Percentiles rank a stretch among this genome's conserved stretches.
These are phyloP conservation scores for Eueremaeus valkanovi DNA, from an alignment of 2,888 invertebrate genomes.

Conservation along the genomic window DNA sequence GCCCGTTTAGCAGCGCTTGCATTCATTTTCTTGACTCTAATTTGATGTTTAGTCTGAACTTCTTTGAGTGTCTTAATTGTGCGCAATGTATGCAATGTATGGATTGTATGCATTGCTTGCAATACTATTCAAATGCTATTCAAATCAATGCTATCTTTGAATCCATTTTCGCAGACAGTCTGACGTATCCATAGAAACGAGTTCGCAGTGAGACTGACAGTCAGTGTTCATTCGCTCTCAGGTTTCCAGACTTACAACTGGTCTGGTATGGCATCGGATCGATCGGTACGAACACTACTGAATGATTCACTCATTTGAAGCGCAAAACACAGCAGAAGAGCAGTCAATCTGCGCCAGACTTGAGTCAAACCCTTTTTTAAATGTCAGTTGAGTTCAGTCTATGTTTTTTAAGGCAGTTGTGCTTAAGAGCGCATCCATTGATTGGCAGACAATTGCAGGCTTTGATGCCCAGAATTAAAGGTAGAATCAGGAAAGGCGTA, in stretches of 20 bases:
- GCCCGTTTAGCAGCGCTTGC: background rate
- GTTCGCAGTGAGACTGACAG: background rate
- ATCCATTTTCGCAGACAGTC: background rate
- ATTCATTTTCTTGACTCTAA: background rate
- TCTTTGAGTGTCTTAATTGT: background rate
- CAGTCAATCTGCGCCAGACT: constrained; percentile 2
- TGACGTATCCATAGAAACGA: constrained; percentile 22
- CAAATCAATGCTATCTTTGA: constrained; percentile 14
- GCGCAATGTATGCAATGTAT: background rate
- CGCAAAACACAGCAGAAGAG: background rate
- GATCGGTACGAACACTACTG: constrained; percentile 17
- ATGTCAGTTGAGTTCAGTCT: constrained; percentile 23
- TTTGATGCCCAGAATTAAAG: background rate
- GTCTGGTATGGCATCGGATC: constrained; percentile 14
- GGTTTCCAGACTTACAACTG: background rate
- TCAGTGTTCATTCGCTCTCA: background rate
- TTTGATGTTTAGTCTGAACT: background rate
- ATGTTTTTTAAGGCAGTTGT: background rate
- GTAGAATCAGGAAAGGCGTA: background rate
- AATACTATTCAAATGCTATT: constrained; percentile 6
- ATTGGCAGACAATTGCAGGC: constrained; percentile 1
- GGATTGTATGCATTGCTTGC: background rate
- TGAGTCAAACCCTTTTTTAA: constrained; percentile 20
- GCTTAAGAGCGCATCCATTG: constrained; percentile 24
- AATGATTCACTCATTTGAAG: constrained; percentile 22